Conservation (phyloP, 2,113 vertebrate species). For the Dendrocopos noguchii region DNA sequence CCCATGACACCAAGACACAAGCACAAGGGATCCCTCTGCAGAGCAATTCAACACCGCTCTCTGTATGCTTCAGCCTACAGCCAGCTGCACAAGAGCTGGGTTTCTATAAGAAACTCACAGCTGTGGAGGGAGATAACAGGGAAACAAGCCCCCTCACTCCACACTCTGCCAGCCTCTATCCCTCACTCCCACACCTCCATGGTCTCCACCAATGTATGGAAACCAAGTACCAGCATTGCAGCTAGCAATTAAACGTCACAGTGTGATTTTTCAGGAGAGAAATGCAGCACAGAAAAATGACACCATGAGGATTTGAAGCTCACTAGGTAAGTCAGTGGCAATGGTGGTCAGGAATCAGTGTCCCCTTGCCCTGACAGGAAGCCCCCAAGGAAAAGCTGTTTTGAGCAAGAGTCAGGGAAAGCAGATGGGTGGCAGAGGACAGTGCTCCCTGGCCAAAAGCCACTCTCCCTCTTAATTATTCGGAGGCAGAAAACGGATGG, state of each 20-base stretch:
- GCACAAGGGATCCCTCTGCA: neutral
- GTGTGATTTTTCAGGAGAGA: neutral
- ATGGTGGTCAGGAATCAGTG: neutral
- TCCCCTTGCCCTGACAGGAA: neutral
- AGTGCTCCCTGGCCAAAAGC: neutral
- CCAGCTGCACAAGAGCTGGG: neutral
- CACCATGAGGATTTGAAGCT: neutral
- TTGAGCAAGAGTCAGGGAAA: neutral
- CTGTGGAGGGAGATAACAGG: neutral
- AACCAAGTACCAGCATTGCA: neutral
- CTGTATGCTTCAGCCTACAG: neutral
- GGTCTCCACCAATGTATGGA: fast-evolving
- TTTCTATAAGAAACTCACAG: neutral
- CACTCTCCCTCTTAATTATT: neutral
- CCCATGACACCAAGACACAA: fast-evolving
- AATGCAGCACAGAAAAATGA: neutral
- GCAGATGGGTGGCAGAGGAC: constrained; percentile 31
- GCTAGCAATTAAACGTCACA: neutral
- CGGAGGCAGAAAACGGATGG: neutral
- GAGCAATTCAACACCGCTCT: neutral
- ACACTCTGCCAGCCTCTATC: neutral
- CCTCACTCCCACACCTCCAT: neutral
- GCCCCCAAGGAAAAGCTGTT: neutral
- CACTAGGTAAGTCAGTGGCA: neutral
- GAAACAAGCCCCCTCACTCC: neutral